Evolutionary conservation across 1,140 invertebrate species (phyloP).

Genomic region (Littorina saxatilis): DNA sequence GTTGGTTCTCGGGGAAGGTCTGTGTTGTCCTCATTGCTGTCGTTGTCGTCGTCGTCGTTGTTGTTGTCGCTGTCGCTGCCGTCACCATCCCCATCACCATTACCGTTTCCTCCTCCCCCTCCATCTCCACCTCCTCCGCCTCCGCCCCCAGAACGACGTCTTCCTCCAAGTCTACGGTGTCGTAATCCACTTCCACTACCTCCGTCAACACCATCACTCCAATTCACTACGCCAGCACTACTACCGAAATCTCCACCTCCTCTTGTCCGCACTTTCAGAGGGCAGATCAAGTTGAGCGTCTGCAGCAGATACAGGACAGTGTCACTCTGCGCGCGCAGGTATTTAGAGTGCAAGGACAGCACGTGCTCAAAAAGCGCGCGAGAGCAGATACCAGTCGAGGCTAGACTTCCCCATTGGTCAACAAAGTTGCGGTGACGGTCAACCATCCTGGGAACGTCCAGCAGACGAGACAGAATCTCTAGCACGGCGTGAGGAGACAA

Average conservation of each 20-base stretch:
- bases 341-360: conserved; percentile 11
- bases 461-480: conserved; percentile 43
- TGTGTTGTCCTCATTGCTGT: not conserved
- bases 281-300: conserved; percentile 47
- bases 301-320: conserved; percentile 46
- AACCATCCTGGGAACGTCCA: conserved; percentile 39
- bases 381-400: conserved; percentile 46
- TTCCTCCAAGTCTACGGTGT: not conserved
- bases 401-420: conserved; percentile 44
- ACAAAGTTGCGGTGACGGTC: conserved; percentile 37
- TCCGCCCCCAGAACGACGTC: not conserved
- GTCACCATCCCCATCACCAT: not conserved
- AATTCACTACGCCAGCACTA: not conserved
- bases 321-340: not conserved
- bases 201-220: not conserved
- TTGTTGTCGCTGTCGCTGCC: not conserved
- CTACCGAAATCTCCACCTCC: not conserved
- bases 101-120: not conserved
- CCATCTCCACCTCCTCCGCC: not conserved
- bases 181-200: not conserved
- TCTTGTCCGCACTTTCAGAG: conserved; percentile 15
- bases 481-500: conserved; percentile 52
- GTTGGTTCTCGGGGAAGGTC: not conserved
- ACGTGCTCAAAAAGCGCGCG: conserved; percentile 46
- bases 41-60: not conserved